Percentiles rank a stretch among this genome's conserved stretches.
These are phyloP conservation scores for Azemiops feae DNA, from an alignment of 2,113 vertebrate species.

Conservation along the genomic window DNA sequence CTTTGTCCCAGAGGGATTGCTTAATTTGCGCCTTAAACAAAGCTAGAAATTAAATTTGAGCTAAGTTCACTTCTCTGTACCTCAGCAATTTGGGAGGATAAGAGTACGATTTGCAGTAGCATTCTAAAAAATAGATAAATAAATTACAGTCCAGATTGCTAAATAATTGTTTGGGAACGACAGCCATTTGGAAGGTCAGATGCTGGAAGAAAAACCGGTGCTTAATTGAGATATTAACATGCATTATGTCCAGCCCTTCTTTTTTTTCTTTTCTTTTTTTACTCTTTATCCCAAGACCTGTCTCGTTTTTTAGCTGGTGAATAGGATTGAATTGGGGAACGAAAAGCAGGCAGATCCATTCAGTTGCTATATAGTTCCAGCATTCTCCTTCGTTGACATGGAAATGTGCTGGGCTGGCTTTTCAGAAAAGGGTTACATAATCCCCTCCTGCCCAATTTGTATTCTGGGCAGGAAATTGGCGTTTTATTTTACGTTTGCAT, in stretches of 20 bases:
- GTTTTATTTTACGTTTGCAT: not conserved
- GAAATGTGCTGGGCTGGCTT: conserved; percentile 15
- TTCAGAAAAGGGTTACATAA: conserved; percentile 61
- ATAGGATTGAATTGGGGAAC: not conserved
- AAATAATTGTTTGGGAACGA: not conserved
- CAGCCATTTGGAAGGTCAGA: not conserved
- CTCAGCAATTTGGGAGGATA: not conserved
- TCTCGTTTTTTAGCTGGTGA: not conserved
- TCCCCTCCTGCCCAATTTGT: conserved; percentile 11
- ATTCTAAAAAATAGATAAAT: not conserved
- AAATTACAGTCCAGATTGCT: not conserved
- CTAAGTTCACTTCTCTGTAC: not conserved
- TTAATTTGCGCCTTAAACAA: not conserved
- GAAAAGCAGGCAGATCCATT: not conserved
- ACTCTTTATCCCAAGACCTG: not conserved
- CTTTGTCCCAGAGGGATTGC: not conserved
- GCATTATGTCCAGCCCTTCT: not conserved
- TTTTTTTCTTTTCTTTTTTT: not conserved
- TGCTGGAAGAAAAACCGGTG: not conserved
- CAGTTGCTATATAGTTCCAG: not conserved
- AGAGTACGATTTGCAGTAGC: not conserved
- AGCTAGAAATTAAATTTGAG: not conserved
- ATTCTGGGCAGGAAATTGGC: not conserved
- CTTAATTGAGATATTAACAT: not conserved
- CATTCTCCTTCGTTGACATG: not conserved